These are phyloP conservation scores for Drymonia ruficornis DNA, from an alignment of 2,888 invertebrate species.

Conservation along the genomic window DNA sequence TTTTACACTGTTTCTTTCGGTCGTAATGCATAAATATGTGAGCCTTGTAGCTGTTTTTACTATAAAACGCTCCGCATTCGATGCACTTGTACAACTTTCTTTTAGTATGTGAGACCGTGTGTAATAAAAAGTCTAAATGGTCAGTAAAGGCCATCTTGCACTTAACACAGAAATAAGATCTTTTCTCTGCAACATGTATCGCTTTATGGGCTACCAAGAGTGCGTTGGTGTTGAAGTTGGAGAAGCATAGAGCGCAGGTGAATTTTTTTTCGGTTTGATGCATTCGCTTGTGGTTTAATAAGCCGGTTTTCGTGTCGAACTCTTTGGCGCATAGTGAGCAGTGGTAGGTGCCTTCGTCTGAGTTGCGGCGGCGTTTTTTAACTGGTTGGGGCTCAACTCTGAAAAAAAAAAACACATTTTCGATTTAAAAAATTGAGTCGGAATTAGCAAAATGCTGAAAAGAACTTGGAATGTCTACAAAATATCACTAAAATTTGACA, in stretches of 20 bases:
- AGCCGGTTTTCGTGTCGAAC: constrained; percentile 11
- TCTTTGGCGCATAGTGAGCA: constrained; percentile 18
- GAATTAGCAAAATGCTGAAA: no score
- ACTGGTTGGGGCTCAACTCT: constrained; percentile 13
- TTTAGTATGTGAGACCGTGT: constrained; percentile 29
- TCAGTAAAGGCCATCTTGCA: constrained; percentile 43
- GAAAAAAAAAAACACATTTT: neutral
- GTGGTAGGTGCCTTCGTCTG: neutral
- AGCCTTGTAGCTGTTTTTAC: constrained; percentile 12
- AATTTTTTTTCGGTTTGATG: constrained; percentile 14
- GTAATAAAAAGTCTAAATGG: constrained; percentile 39
- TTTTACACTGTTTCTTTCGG: constrained; percentile 15
- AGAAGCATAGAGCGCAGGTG: constrained; percentile 37
- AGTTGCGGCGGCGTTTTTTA: constrained; percentile 1
- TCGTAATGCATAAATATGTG: constrained; percentile 41
- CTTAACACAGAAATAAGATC: constrained; percentile 30
- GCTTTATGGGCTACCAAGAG: constrained; percentile 41
- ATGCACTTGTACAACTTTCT: constrained; percentile 23
- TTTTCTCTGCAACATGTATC: constrained; percentile 28
- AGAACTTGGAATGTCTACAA: no score
- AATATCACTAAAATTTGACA: no score
- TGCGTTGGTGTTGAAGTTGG: constrained; percentile 35
- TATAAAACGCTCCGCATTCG: constrained; percentile 33
- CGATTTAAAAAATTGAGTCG: no score
- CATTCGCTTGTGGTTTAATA: constrained; percentile 23